Evolutionary conservation across 2,113 vertebrate genomes (phyloP).

Genomic region (Notechis scutatus): DNA sequence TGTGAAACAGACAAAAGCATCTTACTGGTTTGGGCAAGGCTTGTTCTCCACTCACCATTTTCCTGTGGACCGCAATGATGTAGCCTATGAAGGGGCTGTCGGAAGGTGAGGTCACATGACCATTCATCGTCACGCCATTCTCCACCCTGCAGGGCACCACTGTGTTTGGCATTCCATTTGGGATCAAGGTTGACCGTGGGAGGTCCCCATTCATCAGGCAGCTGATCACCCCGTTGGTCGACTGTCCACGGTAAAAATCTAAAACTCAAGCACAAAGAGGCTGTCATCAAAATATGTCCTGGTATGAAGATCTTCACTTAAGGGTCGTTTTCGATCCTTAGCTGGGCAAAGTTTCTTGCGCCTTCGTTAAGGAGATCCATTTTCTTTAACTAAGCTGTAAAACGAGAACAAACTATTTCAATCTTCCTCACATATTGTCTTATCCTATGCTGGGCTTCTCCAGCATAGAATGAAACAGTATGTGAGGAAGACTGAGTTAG

Average conservation of each 20-base stretch:
- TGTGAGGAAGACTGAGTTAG: no score
- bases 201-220: constrained; percentile 72
- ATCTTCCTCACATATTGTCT: no score
- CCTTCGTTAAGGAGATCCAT: background rate
- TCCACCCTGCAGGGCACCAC: constrained; percentile 80
- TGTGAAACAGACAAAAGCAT: background rate
- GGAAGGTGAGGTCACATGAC: constrained; percentile 76
- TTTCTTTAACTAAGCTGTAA: background rate
- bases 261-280: constrained; percentile 41
- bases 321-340: background rate
- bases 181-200: constrained; percentile 74
- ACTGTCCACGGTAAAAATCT: constrained; percentile 64
- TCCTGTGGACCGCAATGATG: constrained; percentile 97
- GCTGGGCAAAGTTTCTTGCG: background rate
- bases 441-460: no score
- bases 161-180: constrained; percentile 85
- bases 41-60: constrained; percentile 83
- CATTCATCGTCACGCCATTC: constrained; percentile 77
- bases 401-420: background rate
- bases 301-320: background rate
- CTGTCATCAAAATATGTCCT: no score
- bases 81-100: constrained; percentile 91
- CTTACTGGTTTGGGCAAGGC: background rate
- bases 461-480: no score
- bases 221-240: constrained; percentile 73